Evolutionary conservation across 2,113 vertebrate species (phyloP), one percentile per base, ranked within the genome.

Genomic region (Ceyx melanurus): DNA sequence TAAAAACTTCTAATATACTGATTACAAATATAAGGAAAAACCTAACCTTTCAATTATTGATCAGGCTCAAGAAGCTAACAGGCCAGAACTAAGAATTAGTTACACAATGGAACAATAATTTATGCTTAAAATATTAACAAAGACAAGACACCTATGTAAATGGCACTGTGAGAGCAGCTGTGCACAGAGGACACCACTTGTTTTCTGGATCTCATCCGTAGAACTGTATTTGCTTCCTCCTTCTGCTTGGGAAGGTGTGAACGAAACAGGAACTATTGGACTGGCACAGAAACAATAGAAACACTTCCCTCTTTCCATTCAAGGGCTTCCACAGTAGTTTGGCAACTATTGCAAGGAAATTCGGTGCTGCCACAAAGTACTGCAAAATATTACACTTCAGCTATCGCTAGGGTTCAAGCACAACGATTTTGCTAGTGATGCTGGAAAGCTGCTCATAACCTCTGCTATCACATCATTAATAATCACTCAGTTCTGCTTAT

Each of bases 181-280:
- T 95, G 93, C 87, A 95, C 92, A 96, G 85, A 96, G 96, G 96
- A 97, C 92, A 96, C 56, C 51, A 75, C 29, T 89, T 90, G 21
- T 61, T 90, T 86, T 48, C 61, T 66, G 56, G 62, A 62, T 37
- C 2, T 8, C 48, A 48, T 57, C 68, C 0, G 3, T 4, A 68
- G 76, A 76, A 51, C 7, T 8, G 13, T 53, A 73, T 31, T 88
- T 57, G 51, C 53, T 33, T 89, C 50, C 15, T 79, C 28, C n/a
- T 78, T 51, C 37, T 58, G 40, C 17, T 76, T 71, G 56, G 31
- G 26, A 70, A 92, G 21, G 62, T 68, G 15, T 45, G 40, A 91
- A 67, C 1, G 6, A 76, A 37, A 86, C 33, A 65, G 31, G 58
- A 93, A 75, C 21, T 26, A 66, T 7, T 12, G 33, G 56, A 75